phyloP scores from a whole-genome alignment of 2,888 invertebrate genomes.

The Aporophyla nigra region DNA sequence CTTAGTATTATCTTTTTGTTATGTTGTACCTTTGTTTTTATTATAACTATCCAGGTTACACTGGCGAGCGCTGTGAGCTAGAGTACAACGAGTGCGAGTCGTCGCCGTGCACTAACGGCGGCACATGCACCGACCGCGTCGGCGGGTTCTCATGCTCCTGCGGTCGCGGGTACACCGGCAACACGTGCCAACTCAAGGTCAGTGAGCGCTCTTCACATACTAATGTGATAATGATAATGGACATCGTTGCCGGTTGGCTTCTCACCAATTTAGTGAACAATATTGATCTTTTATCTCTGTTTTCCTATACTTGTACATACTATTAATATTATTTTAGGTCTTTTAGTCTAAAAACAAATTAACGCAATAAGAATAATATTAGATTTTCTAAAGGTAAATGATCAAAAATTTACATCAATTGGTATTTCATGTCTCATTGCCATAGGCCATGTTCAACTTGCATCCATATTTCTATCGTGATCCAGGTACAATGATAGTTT shows the following conservation, averaged over 20 bases:
- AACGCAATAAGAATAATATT: too few relatives aligned
- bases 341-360: too few relatives aligned
- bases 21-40: background rate
- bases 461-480: background rate
- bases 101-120: slow-evolving; percentile 94
- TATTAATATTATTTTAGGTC: too few relatives aligned
- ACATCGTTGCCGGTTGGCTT: background rate
- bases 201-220: slow-evolving; percentile 23
- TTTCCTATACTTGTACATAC: too few relatives aligned
- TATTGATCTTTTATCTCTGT: slow-evolving; percentile 1
- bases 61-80: slow-evolving; percentile 93
- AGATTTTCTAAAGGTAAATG: too few relatives aligned
- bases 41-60: slow-evolving; percentile 89
- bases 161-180: slow-evolving; percentile 93
- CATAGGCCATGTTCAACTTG: slow-evolving; percentile 3
- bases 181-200: slow-evolving; percentile 93
- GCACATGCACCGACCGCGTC: slow-evolving; percentile 94
- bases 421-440: slow-evolving; percentile 11
- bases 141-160: slow-evolving; percentile 93
- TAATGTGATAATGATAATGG: slow-evolving; percentile 29
- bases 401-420: background rate
- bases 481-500: background rate
- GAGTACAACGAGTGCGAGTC: slow-evolving; percentile 95
- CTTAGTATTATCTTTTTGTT: background rate
- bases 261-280: background rate